Evolutionary conservation across 2,888 invertebrate species (phyloP), one percentile per base, ranked within the genome.

Genomic region (Sesia bembeciformis): DNA sequence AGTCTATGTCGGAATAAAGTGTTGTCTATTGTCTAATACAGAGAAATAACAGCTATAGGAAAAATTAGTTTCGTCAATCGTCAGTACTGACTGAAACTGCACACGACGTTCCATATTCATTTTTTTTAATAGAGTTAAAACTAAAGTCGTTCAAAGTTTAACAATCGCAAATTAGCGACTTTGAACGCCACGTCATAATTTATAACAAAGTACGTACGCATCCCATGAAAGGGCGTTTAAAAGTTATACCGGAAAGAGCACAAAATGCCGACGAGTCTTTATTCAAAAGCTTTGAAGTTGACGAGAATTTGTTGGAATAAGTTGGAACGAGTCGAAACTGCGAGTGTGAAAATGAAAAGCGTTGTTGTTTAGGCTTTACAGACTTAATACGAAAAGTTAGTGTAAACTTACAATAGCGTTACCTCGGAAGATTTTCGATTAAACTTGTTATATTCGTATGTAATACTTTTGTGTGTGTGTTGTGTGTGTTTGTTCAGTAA

Each of bases 251-350:
- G 61, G 66, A 74, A 78, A 72, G 67, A 72, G 70, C 70, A 69
- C 74, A 72, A 78, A 72, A 70, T 64, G 62, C 70, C 51, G 53
- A 50, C 67, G 66, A 68, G 68, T 74, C 71, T 74, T 74, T 74
- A 78, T 78, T 76, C 76, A 72, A 71, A 74, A 72, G 75, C 74
- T 76, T 78, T 77, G 60, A 70, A 78, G 72, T 74, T 78, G 76
- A 76, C 76, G 68, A 62, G 58, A 60, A 62, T 57, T 64, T 57
- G 50, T 46, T 46, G 46, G 46, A 50, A 57, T 62, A 70, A 74
- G 69, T 71, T 66, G 63, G 63, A 60, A 61, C 57, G 63, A 64
- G 64, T 65, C 55, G 61, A 62, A 63, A 50, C 50, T 50, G 61
- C 53, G 64, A 73, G 73, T 75, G 73, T 67, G 72, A 73, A 77